These are phyloP conservation scores for Drosophila longiperda DNA, from an alignment of 2,888 invertebrate genomes.

Conservation along the genomic window DNA sequence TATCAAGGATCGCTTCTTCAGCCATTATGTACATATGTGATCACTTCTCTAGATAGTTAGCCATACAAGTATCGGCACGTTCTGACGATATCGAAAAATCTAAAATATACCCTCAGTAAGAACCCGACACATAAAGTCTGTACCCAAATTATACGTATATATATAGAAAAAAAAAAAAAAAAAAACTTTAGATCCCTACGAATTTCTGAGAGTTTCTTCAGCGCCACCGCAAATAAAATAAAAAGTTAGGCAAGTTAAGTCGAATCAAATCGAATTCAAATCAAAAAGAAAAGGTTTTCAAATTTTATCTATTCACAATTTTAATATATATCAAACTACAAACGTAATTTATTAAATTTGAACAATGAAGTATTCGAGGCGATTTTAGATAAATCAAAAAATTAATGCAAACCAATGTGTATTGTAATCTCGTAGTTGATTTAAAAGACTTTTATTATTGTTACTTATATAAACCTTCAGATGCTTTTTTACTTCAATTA, in stretches of 20 bases:
- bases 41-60: conserved; percentile 83
- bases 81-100: conserved; percentile 10
- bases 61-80: not conserved
- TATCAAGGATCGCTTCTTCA: conserved; percentile 85
- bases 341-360: conserved; percentile 38
- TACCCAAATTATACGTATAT: conserved; percentile 29
- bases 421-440: conserved; percentile 67
- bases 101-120: not conserved
- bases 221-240: conserved; percentile 31
- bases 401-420: conserved; percentile 34
- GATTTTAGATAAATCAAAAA: conserved; percentile 37
- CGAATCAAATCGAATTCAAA: conserved; percentile 24
- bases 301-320: conserved; percentile 6
- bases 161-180: not conserved
- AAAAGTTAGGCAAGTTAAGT: conserved; percentile 41
- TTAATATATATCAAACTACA: conserved; percentile 16
- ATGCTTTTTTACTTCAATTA: conserved; percentile 61
- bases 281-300: conserved; percentile 54
- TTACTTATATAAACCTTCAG: conserved; percentile 67
- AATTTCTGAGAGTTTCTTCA: conserved; percentile 49
- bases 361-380: conserved; percentile 42
- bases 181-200: conserved; percentile 36
- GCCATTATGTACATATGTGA: conserved; percentile 86
- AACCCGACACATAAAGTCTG: conserved; percentile 15
- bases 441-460: conserved; percentile 69